Percentiles rank a stretch among this genome's conserved stretches.
Evolutionary conservation across 2,113 vertebrate species (phyloP).

Genomic region (Marmota monax): DNA sequence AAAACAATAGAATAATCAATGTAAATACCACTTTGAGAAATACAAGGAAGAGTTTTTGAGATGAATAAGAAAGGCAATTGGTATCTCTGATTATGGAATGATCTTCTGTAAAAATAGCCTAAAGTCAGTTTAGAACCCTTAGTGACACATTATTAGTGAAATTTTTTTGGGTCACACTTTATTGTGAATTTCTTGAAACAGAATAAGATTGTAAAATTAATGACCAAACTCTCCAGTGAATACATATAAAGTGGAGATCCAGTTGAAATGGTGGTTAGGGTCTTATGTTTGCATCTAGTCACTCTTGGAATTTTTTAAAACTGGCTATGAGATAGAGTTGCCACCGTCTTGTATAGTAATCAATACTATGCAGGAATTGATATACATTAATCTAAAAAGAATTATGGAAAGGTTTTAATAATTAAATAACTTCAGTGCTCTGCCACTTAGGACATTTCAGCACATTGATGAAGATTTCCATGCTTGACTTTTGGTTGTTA

Average conservation of each 20-base stretch:
- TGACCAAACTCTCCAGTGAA: background rate
- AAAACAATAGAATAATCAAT: background rate
- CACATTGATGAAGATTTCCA: background rate
- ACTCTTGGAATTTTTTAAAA: background rate
- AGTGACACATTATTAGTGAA: background rate
- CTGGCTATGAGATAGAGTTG: background rate
- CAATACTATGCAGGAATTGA: background rate
- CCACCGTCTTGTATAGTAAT: background rate
- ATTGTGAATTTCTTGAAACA: background rate
- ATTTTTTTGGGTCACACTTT: background rate
- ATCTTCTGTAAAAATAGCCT: background rate
- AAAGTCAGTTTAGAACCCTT: background rate
- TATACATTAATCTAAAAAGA: background rate
- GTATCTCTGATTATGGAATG: background rate
- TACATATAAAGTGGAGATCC: background rate
- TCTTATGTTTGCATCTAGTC: background rate
- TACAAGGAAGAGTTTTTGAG: background rate
- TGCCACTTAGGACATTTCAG: background rate
- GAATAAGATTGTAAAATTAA: background rate
- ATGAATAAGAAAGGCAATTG: slow-evolving; percentile 27
- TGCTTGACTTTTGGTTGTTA: background rate
- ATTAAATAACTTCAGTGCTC: slow-evolving; percentile 5
- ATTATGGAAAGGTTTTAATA: background rate
- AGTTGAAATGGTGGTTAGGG: background rate
- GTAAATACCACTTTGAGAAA: slow-evolving; percentile 14